Conservation (phyloP, 2,113 vertebrate genomes). For the Coturnix japonica region DNA sequence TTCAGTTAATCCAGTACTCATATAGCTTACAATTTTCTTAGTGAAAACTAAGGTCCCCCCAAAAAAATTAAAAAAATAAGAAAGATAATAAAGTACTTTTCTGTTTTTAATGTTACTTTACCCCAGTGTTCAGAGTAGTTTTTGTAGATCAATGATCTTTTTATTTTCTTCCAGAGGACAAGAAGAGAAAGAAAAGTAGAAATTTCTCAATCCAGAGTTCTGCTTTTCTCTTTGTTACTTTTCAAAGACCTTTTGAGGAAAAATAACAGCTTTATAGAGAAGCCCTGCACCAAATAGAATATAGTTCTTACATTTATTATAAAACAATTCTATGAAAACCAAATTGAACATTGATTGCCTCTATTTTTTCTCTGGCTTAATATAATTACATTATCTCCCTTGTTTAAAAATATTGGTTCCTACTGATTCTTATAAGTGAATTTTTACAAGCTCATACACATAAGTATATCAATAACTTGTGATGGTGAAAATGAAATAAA, state of each 20-base stretch:
- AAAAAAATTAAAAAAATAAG: background rate
- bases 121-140: background rate
- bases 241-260: background rate
- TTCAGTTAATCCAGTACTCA: slow-evolving; percentile 50
- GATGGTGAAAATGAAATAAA: background rate
- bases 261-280: background rate
- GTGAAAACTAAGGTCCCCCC: background rate
- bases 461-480: accelerated
- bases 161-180: background rate
- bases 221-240: background rate
- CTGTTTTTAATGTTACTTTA: slow-evolving; percentile 7
- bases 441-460: background rate
- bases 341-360: background rate
- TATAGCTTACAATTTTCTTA: slow-evolving; percentile 1
- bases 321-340: background rate
- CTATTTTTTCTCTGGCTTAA: background rate
- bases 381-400: background rate
- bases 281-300: background rate
- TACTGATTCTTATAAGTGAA: background rate
- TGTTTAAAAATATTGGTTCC: background rate
- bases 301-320: background rate
- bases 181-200: background rate
- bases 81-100: background rate
- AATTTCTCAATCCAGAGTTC: background rate
- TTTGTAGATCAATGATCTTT: background rate